Percentiles rank a stretch among this genome's conserved stretches.
Evolutionary conservation across 2,113 vertebrate species (phyloP).

Genomic region (Cololabis saira): DNA sequence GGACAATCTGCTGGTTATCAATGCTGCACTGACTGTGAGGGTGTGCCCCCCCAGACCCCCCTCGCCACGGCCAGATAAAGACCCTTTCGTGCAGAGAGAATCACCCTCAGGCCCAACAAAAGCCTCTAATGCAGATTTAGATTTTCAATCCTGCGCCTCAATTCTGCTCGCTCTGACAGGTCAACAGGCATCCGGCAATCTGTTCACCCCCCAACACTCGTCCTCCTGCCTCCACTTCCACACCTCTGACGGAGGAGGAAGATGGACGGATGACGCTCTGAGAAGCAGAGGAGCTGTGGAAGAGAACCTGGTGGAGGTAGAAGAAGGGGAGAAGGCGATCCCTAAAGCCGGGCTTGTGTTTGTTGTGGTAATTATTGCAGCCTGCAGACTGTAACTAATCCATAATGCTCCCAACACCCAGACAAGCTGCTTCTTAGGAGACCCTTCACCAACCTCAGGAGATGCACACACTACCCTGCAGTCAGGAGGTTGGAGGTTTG

Average conservation of each 20-base stretch:
- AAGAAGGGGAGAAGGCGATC: constrained; percentile 8
- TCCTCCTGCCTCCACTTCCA: constrained; percentile 55
- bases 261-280: constrained; percentile 7
- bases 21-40: neutral
- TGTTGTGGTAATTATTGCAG: constrained; percentile 65
- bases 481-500: neutral
- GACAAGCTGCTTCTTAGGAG: constrained; percentile 48
- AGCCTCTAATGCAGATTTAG: constrained; percentile 81
- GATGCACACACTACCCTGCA: neutral
- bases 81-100: constrained; percentile 65
- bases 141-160: constrained; percentile 75
- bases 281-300: neutral
- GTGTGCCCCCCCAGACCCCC: constrained; percentile 2
- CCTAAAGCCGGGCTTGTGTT: constrained; percentile 41
- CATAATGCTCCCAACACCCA: constrained; percentile 46
- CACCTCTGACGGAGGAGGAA: constrained; percentile 35
- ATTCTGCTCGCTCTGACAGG: constrained; percentile 72
- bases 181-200: constrained; percentile 76
- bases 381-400: constrained; percentile 63
- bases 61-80: constrained; percentile 51
- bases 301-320: neutral
- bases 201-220: constrained; percentile 65
- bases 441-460: constrained; percentile 30
- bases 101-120: constrained; percentile 71
- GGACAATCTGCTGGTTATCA: neutral